Conservation (phyloP, 2,888 invertebrate genomes). For the Aethes cnicana region DNA sequence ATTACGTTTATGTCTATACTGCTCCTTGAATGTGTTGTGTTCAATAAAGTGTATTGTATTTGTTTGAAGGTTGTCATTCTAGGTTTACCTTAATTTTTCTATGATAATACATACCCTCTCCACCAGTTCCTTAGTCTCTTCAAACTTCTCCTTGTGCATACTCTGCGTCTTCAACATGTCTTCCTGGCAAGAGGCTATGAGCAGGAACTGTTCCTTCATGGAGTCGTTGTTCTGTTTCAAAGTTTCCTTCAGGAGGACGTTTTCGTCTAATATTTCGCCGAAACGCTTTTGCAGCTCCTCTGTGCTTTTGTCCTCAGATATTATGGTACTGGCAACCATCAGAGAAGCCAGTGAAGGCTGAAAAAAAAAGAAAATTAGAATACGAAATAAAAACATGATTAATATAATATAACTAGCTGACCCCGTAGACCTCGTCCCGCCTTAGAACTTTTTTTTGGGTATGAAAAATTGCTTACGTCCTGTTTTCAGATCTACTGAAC, state of each 20-base stretch:
- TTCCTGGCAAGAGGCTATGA: constrained; percentile 84
- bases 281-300: constrained; percentile 78
- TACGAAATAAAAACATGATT: too few relatives aligned
- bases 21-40: too few relatives aligned
- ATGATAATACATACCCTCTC: constrained; percentile 61
- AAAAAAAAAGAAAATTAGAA: constrained; percentile 27
- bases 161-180: constrained; percentile 84
- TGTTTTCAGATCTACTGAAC: too few relatives aligned
- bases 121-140: constrained; percentile 84
- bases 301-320: constrained; percentile 64
- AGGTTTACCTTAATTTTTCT: too few relatives aligned
- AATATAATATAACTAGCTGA: too few relatives aligned
- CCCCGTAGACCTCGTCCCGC: too few relatives aligned
- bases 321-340: constrained; percentile 72
- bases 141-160: constrained; percentile 85
- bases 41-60: too few relatives aligned
- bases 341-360: constrained; percentile 72
- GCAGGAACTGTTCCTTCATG: constrained; percentile 85
- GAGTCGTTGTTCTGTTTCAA: constrained; percentile 85
- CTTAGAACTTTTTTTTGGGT: too few relatives aligned
- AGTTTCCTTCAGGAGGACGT: constrained; percentile 82
- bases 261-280: constrained; percentile 80
- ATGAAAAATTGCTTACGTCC: too few relatives aligned
- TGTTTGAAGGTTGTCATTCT: too few relatives aligned
- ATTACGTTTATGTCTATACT: too few relatives aligned